Evolutionary conservation across 2,113 vertebrate genomes (phyloP).

Genomic region (Tiliqua scincoides): DNA sequence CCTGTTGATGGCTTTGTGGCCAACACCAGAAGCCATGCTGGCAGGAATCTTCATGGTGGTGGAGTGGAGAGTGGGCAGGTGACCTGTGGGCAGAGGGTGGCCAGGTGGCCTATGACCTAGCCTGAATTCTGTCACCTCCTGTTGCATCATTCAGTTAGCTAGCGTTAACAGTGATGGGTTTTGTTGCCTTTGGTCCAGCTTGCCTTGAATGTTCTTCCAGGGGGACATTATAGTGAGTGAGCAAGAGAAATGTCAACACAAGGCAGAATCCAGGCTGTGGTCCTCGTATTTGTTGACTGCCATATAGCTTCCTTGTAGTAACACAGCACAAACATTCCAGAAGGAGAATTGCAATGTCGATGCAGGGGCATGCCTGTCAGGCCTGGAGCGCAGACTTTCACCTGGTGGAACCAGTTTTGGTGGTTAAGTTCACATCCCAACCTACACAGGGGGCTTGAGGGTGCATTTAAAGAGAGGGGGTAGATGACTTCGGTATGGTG

Average conservation of each 20-base stretch:
- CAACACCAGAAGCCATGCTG: too few relatives aligned
- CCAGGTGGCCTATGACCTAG: too few relatives aligned
- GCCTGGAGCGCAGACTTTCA: not conserved
- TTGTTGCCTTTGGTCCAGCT: not conserved
- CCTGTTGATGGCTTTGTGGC: too few relatives aligned
- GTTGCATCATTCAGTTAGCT: conserved; percentile 20
- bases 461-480: not conserved
- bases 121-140: too few relatives aligned
- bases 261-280: conserved; percentile 5
- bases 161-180: not conserved
- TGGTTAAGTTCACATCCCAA: too few relatives aligned
- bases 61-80: too few relatives aligned
- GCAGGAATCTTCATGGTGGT: too few relatives aligned
- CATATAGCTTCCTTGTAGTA: conserved; percentile 12
- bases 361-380: too few relatives aligned
- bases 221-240: conserved; percentile 26
- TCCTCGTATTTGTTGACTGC: conserved; percentile 24
- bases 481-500: not conserved
- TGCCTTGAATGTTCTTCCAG: conserved; percentile 21
- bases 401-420: not conserved
- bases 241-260: conserved; percentile 39
- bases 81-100: too few relatives aligned
- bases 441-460: not conserved
- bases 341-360: not conserved
- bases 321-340: conserved; percentile 6